These are phyloP conservation scores for Hartigia nigra DNA, from an alignment of 2,888 invertebrate species.

Conservation along the genomic window DNA sequence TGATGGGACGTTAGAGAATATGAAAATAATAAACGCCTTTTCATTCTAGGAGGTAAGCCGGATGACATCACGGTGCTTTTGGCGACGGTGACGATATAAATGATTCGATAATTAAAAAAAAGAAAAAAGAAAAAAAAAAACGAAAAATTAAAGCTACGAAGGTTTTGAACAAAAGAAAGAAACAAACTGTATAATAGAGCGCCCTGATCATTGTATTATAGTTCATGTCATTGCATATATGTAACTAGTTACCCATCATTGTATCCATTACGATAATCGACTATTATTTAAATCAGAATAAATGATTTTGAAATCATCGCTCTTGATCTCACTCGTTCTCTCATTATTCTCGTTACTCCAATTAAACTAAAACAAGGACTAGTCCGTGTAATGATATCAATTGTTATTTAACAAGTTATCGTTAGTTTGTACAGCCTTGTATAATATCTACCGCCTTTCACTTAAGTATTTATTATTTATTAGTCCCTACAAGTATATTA, in stretches of 20 bases:
- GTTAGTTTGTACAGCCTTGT: constrained; percentile 32
- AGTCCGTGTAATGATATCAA: background rate
- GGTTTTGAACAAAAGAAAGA: constrained; percentile 24
- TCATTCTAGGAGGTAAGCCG: constrained; percentile 92
- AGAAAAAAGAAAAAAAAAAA: background rate
- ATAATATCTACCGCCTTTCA: constrained; percentile 23
- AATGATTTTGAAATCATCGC: constrained; percentile 45
- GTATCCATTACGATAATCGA: constrained; percentile 50
- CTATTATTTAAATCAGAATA: constrained; percentile 53
- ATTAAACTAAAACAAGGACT: background rate
- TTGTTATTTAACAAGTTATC: constrained; percentile 14
- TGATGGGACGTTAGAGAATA: background rate
- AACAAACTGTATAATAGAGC: constrained; percentile 55
- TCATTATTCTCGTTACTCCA: background rate
- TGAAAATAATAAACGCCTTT: constrained; percentile 28
- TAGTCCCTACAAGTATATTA: background rate
- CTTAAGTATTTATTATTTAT: background rate
- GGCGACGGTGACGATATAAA: constrained; percentile 83
- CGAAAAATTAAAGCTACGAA: background rate
- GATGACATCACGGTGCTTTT: constrained; percentile 98
- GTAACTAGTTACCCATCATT: constrained; percentile 55
- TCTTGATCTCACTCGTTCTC: constrained; percentile 4
- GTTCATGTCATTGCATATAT: constrained; percentile 61
- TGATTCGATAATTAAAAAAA: background rate
- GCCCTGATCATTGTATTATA: constrained; percentile 62